phyloP scores from a whole-genome alignment of 2,113 vertebrate genomes.

The Chiloscyllium plagiosum region DNA sequence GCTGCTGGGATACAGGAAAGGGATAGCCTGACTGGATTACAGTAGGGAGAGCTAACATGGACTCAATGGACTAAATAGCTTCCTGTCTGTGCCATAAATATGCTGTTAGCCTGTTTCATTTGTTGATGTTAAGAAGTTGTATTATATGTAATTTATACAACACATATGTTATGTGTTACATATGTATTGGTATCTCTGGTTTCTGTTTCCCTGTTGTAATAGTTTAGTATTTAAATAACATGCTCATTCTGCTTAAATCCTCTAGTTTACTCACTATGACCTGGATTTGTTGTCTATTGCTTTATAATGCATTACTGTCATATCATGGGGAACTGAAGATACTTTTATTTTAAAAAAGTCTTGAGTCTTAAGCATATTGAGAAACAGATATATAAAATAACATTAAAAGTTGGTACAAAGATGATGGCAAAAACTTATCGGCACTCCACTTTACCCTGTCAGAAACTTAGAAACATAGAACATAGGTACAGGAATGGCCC shows the following conservation, averaged over 20 bases:
- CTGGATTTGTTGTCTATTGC: background rate
- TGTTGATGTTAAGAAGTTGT: background rate
- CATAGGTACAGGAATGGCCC: too few species aligned
- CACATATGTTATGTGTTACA: too few species aligned
- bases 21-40: background rate
- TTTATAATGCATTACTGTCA: background rate
- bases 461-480: too few species aligned
- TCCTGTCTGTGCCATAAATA: background rate
- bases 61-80: background rate
- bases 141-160: too few species aligned
- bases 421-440: background rate
- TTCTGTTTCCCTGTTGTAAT: background rate
- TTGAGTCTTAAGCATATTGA: background rate
- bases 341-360: background rate
- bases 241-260: background rate
- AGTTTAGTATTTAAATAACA: background rate
- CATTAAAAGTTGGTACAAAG: background rate
- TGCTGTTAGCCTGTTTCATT: background rate
- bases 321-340: background rate
- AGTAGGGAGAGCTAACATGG: background rate
- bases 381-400: background rate
- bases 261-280: background rate
- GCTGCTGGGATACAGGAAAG: background rate
- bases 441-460: background rate
- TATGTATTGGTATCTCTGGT: background rate